Base-by-base conservation (phyloP, 2,888 invertebrate species). In the Copidosoma aretas region DNA sequence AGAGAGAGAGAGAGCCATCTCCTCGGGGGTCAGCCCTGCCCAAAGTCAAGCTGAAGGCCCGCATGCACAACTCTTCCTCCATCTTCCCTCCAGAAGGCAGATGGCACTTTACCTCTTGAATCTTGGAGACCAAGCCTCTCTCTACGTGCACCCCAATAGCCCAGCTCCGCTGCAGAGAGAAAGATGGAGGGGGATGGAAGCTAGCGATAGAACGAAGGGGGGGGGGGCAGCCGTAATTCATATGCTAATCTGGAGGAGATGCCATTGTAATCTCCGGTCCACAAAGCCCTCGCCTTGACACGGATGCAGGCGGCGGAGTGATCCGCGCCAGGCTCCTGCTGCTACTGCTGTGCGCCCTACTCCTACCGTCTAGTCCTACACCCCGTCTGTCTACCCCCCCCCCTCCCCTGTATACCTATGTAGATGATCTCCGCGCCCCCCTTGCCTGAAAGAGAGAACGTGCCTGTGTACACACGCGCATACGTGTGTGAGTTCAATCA, bases 231-330 rank as follows among this genome's bases (percentile, higher is more conserved):
- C 76, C 82, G 81, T 82, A 82, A 83, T 82, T 83, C 83, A 82
- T 82, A 83, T 82, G 82, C 82, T 83, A 83, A 83, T 82, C 82
- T 81, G 75, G 80, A 79, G 80, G 80, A 82, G 82, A 83, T 83
- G 82, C 82, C 82, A 82, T 83, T 83, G 83, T 83, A 82, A 83
- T 83, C 82, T 83, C 82, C 82, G 81, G 82, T 81, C 79, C 79
- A 80, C 81, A 82, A 81, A 82, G 81, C 82, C 32, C 80, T 78
- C 75, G 78, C 79, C 80, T 81, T 80, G 78, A 79, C 79, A 81
- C 77, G 78, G 77, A 79, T 79, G 80, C 80, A 76, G 77, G 75
- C 61, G 41, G 24, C 76, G 67, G 77, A 81, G 76, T 79, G 80
- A 81, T 81, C 81, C 78, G 74, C 75, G 75, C 76, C 76, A 72